Base-by-base conservation (phyloP, 2,888 invertebrate species). In the Pteria penguin region DNA sequence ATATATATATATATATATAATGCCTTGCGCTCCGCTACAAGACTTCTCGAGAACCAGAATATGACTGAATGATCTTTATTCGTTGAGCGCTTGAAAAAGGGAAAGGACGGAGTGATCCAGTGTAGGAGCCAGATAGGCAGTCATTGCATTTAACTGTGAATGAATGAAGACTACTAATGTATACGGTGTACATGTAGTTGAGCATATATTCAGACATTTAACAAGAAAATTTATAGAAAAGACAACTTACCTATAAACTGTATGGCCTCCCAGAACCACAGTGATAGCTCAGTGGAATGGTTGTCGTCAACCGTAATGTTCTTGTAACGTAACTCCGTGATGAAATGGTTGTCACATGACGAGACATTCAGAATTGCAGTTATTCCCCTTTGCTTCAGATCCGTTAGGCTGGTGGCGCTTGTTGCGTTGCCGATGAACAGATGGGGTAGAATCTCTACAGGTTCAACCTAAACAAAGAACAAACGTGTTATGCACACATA, bases 341-440 rank as follows among this genome's bases (percentile, higher is more conserved):
- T 76, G 65, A 84, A 85, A 72, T 84, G 82, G 72, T 86, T 87
- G 55, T 82, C 75, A 63, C 86, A 84, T 36, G 86, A 88, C 45
- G 91, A 91, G 14, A 92, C 92, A 76, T 92, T 92, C 67, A 92
- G 85, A 61, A 92, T 86, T 74, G 92, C 92, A n/a, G 91, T 90
- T 73, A 92, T 90, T 1, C 90, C 90, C 4, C 91, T 82, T 54
- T 85, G 78, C 24, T 81, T 77, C 14, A 91, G 84, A 14, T 84
- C 77, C 4, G 82, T 82, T 31, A 76, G 82, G 58, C 86, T 83
- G 8, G 78, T 67, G 3, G 90, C 88, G 58, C 89, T 87, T n/a
- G 80, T 72, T 24, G 87, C 87, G 66, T 87, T 87, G 4, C 91
- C 91, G 4, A 91, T 86, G 81, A 82, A 91, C 32, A 91, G 83